These are phyloP conservation scores for Heliconius melpomene DNA, from an alignment of 1,140 invertebrate genomes.

Conservation along the genomic window DNA sequence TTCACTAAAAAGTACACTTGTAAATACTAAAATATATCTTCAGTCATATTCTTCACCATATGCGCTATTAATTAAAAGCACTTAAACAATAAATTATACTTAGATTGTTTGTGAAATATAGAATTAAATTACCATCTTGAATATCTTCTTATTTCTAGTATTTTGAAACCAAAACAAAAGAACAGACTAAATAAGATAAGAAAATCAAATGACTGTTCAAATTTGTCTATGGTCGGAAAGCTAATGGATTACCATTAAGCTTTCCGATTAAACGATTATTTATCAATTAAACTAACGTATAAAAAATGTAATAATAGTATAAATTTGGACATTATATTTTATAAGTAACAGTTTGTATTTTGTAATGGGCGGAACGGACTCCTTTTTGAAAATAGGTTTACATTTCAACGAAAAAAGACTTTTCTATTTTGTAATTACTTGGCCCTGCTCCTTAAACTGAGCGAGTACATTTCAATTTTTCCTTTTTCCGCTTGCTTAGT, in stretches of 20 bases:
- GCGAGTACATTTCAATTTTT: no score
- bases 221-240: not conserved
- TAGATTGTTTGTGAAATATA: constrained; percentile 48
- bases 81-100: constrained; percentile 20
- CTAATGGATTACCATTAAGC: not conserved
- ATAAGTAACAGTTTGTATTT: no score
- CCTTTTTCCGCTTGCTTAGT: no score
- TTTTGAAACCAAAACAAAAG: constrained; percentile 49
- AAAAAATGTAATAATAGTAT: no score
- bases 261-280: constrained; percentile 7
- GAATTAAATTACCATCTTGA: constrained; percentile 74
- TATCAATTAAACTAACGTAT: not conserved
- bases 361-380: no score
- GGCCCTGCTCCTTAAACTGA: no score
- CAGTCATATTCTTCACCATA: constrained; percentile 14
- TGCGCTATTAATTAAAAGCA: not conserved
- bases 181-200: constrained; percentile 44
- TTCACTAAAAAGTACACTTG: constrained; percentile 42
- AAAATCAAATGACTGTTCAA: constrained; percentile 43
- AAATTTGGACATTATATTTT: no score
- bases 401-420: no score
- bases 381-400: no score
- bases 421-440: no score
- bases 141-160: constrained; percentile 37
- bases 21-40: constrained; percentile 45